Conservation (phyloP, 2,888 invertebrate species). For the Dynastes tityus region DNA sequence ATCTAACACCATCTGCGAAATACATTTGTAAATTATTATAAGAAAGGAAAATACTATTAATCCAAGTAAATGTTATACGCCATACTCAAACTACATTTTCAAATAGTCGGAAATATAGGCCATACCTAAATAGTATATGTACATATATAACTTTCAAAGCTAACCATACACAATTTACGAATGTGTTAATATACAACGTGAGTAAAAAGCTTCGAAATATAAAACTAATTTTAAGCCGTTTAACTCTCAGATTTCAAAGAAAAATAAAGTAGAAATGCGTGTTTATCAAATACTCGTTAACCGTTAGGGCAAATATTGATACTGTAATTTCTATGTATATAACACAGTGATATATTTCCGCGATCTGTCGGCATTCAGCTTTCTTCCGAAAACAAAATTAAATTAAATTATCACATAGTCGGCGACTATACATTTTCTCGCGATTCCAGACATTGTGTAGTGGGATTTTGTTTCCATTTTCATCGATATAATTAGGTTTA, state of each 20-base stretch:
- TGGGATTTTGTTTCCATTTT: conserved; percentile 47
- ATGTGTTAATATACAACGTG: conserved; percentile 26
- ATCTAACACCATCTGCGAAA: too few species aligned
- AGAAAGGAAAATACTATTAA: too few species aligned
- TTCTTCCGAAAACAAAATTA: conserved; percentile 37
- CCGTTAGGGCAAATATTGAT: conserved; percentile 5
- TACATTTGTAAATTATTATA: too few species aligned
- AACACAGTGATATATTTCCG: conserved; percentile 21
- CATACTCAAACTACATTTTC: too few species aligned
- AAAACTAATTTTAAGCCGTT: not conserved
- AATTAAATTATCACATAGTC: conserved; percentile 35
- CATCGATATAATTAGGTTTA: conserved; percentile 45
- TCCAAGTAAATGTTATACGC: too few species aligned
- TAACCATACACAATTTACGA: not conserved
- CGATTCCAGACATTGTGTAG: conserved; percentile 5
- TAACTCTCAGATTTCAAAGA: conserved; percentile 5
- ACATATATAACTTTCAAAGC: conserved; percentile 32
- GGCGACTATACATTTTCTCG: conserved; percentile 3
- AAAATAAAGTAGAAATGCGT: conserved; percentile 17
- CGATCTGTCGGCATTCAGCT: conserved; percentile 18
- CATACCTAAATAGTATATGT: too few species aligned
- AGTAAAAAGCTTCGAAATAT: not conserved
- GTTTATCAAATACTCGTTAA: conserved; percentile 27
- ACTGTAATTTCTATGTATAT: conserved; percentile 17
- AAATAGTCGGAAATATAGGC: too few species aligned